Evolutionary conservation across 2,113 vertebrate species (phyloP), one percentile per base, ranked within the genome.

Genomic region (Pseudorasbora parva): DNA sequence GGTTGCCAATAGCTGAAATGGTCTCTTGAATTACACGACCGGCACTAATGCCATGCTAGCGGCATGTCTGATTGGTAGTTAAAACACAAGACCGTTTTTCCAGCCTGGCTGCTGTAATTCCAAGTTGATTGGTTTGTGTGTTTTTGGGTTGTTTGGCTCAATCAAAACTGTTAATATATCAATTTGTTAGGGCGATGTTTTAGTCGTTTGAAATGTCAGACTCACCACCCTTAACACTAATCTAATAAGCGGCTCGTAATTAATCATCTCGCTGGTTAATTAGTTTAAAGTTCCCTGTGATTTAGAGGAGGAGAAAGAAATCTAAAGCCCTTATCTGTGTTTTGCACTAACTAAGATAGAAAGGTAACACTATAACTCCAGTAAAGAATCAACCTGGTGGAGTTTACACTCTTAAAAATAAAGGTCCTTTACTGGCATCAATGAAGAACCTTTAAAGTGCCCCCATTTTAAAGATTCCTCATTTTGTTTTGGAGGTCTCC

Each of bases 231-330:
- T 19, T 77, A 77, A 59, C 33, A 59, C 54, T 59, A 59, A 76
- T 76, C 19, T 56, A 76, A 77, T 59, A 77, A 77, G 21, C 12
- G 14, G 51, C 33, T 77, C 1, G 1, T 77, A 77, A 77, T 77
- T 77, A 77, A 77, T 77, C 11, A 77, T 59, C 30, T 37, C 9
- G 0, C 27, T 12, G n/a, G 27, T 37, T 56, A 76, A 76, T 76
- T 76, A 19, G 33, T 76, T 77, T 41, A 6, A 77, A 57, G 56
- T 59, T 77, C 54, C 2, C 74, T 8, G 54, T 23, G 19, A 77
- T 57, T 41, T 41, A 37, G 21, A 15, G 19, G 30, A 0, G 2
- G 7, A 59, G 74, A 59, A 3, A 23, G 6, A 57, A 41, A 45
- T 2, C n/a, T 25, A n/a, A 45, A 5, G 37, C 1, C 1, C 25